Evolutionary conservation across 2,888 invertebrate genomes (phyloP), one percentile per base, ranked within the genome.

Genomic region (Gymnocheta viridis): DNA sequence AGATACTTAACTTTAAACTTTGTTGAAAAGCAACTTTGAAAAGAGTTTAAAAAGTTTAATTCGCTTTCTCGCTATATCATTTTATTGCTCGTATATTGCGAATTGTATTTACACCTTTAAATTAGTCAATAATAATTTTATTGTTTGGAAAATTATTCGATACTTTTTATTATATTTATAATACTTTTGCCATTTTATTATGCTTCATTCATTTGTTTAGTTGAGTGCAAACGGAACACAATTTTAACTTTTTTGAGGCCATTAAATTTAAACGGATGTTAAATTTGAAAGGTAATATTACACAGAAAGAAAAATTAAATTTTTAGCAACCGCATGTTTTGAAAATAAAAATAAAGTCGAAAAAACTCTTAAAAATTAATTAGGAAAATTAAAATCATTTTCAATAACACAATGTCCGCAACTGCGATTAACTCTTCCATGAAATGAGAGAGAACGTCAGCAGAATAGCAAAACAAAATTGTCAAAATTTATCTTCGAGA

Each of bases 1-100:
- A 47, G 17, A 60, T 49, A 19, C 41, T 56, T 56, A 19, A 4
- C 14, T 9, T 70, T 29, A 6, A 24, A 6, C 24, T 24, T 41
- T 22, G 14, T 27, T 69, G 9, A 56, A 69, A 56, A 19, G 7
- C n/a, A 51, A 38, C 14, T 24, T 41, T 17, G 19, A 38, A 62
- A 62, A 73, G 14, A 19, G 17, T 14, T 69, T 69, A 17, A 24
- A 62, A 49, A 41, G 62, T 41, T 74, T 35, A 49, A 24, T 72
- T 9, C 5, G 27, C 14, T 17, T 47, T 29, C 6, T 17, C 2
- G 29, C n/a, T 47, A 32, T n/a, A 24, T 5, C 2, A 24, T 72
- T 58, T 60, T 60, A 47, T 72, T 58, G 32, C 14, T 60, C 5
- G 47, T 47, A 29, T 17, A 32, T 24, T 54, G 41, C 12, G 19